Percentiles rank a stretch among this genome's conserved stretches.
Conservation (phyloP, 1,140 invertebrate genomes). For the Oedothorax gibbosus region DNA sequence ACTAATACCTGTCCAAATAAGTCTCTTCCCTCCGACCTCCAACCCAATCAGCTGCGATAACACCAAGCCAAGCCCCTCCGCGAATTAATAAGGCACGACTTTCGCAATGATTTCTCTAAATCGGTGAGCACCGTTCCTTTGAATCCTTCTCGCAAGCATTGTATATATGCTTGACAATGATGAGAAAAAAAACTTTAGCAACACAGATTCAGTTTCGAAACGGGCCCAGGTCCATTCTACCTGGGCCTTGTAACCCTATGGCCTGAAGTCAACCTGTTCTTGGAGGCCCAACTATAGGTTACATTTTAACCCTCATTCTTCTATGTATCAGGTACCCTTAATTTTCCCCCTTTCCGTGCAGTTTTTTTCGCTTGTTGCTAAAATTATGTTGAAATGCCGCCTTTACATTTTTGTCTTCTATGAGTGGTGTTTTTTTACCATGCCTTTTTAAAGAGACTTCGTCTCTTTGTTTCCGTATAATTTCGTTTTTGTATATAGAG, state of each 20-base stretch:
- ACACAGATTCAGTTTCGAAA: constrained; percentile 23
- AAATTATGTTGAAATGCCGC: constrained; percentile 37
- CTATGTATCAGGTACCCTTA: constrained; percentile 34
- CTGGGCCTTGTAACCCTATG: constrained; percentile 22
- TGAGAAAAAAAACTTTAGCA: background rate
- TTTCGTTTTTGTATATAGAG: too few relatives aligned
- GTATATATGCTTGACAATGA: background rate
- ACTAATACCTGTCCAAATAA: too few relatives aligned
- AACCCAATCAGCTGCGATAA: too few relatives aligned
- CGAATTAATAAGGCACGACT: too few relatives aligned
- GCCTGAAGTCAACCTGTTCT: constrained; percentile 45
- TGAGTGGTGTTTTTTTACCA: background rate
- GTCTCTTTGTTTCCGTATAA: too few relatives aligned
- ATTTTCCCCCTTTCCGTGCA: constrained; percentile 14
- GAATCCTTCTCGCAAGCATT: too few relatives aligned
- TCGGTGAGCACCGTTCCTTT: too few relatives aligned
- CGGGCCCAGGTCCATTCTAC: background rate
- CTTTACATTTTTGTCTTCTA: constrained; percentile 15
- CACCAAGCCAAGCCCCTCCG: too few relatives aligned
- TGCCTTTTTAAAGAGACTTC: too few relatives aligned
- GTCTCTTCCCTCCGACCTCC: too few relatives aligned
- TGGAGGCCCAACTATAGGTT: constrained; percentile 7
- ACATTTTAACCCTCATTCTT: constrained; percentile 25
- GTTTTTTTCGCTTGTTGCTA: background rate
- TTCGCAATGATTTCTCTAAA: too few relatives aligned